phyloP scores from a whole-genome alignment of 2,888 invertebrate genomes.

The Cataglyphis albicans region DNA sequence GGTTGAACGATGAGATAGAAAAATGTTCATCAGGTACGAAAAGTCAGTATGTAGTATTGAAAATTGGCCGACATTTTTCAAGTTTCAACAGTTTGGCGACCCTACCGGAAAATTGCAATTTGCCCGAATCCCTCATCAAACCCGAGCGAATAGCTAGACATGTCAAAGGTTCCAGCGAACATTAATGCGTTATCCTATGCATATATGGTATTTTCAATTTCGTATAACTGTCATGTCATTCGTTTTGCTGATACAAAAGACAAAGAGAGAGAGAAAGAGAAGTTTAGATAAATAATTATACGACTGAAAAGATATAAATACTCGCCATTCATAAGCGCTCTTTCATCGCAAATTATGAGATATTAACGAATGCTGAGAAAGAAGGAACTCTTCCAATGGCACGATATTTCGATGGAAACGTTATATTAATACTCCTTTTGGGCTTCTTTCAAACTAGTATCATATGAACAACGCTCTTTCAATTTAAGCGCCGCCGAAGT shows the following conservation, averaged over 20 bases:
- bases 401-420: not conserved
- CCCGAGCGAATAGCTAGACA: conserved; percentile 51
- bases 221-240: conserved; percentile 47
- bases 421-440: not conserved
- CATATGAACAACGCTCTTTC: conserved; percentile 50
- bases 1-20: conserved; percentile 57
- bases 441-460: conserved; percentile 40
- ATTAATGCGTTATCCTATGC: conserved; percentile 58
- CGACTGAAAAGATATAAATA: not conserved
- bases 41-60: conserved; percentile 59
- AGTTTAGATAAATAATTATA: conserved; percentile 31
- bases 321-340: not conserved
- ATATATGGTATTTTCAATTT: conserved; percentile 55
- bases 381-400: not conserved
- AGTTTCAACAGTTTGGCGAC: conserved; percentile 61
- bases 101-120: conserved; percentile 61
- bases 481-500: conserved; percentile 52
- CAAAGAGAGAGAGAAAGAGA: not conserved
- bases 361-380: not conserved
- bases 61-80: conserved; percentile 74
- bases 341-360: conserved; percentile 6
- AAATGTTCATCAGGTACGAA: conserved; percentile 67
- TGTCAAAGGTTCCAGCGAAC: conserved; percentile 56
- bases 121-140: conserved; percentile 49
- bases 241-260: not conserved